Evolutionary conservation across 2,797 vertebrate species (phyloP), one percentile per base, ranked within the genome.

Genomic region (Lithobates sylvaticus): DNA sequence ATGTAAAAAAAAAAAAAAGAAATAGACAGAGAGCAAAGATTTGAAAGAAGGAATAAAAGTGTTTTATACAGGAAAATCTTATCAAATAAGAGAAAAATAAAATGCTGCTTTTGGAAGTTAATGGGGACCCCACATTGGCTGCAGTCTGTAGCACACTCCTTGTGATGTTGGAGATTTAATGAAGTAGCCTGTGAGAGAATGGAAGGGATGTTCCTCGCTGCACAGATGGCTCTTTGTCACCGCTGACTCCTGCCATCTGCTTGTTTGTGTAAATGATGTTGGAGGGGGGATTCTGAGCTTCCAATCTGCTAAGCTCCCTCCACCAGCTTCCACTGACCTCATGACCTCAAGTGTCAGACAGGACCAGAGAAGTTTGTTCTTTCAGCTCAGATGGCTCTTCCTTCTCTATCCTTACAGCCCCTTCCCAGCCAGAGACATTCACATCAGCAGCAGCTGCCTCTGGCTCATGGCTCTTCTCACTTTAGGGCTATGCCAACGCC

Each of bases 181-280:
- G 95, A 94, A 96, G 95, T 94, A 92, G 94, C 91, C 93, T 91
- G 94, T 89, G 93, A 94, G 94, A 92, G 95, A 92, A 93, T 91
- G 92, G 93, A 92, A 92, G 93, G 96, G 96, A 94, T 90, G 95
- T 94, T 90, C 93, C 94, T 91, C 91, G 91, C 93, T 92, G 96
- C 96, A 97, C 98, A 99, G 98, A 99, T 98, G 98, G 97, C 95
- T 95, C 95, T 97, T 98, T 99, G 97, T 99, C 96, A 96, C 94
- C 90, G 91, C 94, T 97, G 97, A 99, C 98, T 98, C 97, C 97
- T 97, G 97, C 96, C 97, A 98, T 97, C 97, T 98, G 97, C 96
- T 97, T 95, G 94, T 95, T 95, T 96, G 95, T 96, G 96, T 94
- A 91, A 93, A 94, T 88, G 93, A 92, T 88, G 93, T 94, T 90